Evolutionary conservation across 2,888 invertebrate species (phyloP), one percentile per base, ranked within the genome.

Genomic region (Ypsolopha sequella): DNA sequence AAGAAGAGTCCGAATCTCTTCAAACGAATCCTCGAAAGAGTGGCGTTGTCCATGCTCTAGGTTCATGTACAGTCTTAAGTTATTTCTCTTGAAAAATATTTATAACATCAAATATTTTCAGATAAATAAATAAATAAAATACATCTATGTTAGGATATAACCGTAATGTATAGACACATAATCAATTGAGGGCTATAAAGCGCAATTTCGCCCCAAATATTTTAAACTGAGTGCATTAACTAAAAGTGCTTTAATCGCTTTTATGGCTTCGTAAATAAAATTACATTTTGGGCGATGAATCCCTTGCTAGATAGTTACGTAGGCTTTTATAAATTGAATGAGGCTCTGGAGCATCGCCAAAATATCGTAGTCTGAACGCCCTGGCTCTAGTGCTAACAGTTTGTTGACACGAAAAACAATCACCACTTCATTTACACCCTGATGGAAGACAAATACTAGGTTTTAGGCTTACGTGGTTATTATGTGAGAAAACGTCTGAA

Each of bases 341-440:
- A 67, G 64, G 64, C 55, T 54, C 70, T 79, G 77, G 79, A 71
- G 36, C 35, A 7, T 14, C 9, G 74, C 79, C 79, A 79, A 64
- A 43, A 47, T 36, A 14, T 47, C 10, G 47, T 36, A 47, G 58
- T 53, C 52, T 41, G 41, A 51, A 45, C 44, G 56, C 53, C 50
- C 50, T 48, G 24, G 24, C n/a, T 24, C 2, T 24, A 24, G 24
- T 3, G 36, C 47, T 13, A 11, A 47, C 51, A 54, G 53, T 52
- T 46, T 62, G 68, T 64, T 69, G 66, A 65, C 67, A 67, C 61
- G 63, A 57, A 60, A 61, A 60, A 65, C 36, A 11, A 47, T 45
- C 34, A n/a, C 33, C 11, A 34, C 45, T 24, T 45, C 34, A 34
- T 45, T 45, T 24, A 7, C 43, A 43, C 43, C 2, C 24, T 4